phyloP scores from a whole-genome alignment of 2,113 vertebrate species.

The Dascyllus trimaculatus region DNA sequence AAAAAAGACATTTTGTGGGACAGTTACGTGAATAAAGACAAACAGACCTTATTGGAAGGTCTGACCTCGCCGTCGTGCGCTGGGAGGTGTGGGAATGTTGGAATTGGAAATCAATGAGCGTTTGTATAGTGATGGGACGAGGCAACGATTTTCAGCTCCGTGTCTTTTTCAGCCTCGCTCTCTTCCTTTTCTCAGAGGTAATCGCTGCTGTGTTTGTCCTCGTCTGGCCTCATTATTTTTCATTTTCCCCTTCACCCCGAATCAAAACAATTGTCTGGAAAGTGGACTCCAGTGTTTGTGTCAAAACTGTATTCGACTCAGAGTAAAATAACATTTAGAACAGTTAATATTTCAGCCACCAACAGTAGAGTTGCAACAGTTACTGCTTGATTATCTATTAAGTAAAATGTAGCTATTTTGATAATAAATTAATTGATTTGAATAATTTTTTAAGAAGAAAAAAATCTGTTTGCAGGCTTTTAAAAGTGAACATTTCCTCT shows the following conservation, averaged over 20 bases:
- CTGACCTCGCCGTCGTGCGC: conserved; percentile 14
- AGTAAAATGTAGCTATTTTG: no score
- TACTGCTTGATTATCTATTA: no score
- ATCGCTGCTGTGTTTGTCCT: conserved; percentile 1
- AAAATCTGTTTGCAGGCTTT: no score
- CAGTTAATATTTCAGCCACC: no score
- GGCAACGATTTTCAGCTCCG: conserved; percentile 9
- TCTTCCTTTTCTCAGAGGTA: neutral
- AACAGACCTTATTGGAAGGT: conserved; percentile 33
- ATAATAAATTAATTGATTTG: no score
- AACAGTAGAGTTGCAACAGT: no score
- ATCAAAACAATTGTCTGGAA: neutral
- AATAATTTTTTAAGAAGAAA: no score
- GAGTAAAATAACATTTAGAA: no score
- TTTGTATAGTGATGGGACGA: conserved; percentile 29
- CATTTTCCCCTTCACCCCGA: neutral
- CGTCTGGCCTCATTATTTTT: neutral
- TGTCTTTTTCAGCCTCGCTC: neutral
- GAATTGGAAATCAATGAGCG: conserved; percentile 65
- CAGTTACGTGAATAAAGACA: conserved; percentile 53
- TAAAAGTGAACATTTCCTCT: no score
- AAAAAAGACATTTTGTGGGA: conserved; percentile 58
- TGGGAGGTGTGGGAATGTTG: conserved; percentile 26
- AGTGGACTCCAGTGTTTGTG: no score
- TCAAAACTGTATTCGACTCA: no score